A percentile compares a stretch with the other conserved stretches of the same genome.
Evolutionary conservation across 2,888 invertebrate species (phyloP).

Genomic region (Cheilosia vernalis): DNA sequence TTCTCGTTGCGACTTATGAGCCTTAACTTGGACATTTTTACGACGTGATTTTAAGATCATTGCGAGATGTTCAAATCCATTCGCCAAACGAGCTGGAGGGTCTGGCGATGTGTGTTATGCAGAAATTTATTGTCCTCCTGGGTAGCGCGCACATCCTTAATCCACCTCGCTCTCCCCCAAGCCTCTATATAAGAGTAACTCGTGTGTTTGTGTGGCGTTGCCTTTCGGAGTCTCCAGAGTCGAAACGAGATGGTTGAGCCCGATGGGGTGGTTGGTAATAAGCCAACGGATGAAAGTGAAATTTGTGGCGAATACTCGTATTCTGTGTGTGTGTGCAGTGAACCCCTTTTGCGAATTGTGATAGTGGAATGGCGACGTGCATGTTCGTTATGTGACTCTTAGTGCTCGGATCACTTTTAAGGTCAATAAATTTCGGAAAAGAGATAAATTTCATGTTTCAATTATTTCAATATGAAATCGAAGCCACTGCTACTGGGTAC

Average conservation of each 20-base stretch:
- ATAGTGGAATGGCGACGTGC: constrained; percentile 31
- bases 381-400: constrained; percentile 74
- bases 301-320: constrained; percentile 62
- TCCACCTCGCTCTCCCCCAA: constrained; percentile 49
- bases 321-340: constrained; percentile 13
- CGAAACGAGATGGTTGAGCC: neutral
- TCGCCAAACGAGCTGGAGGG: constrained; percentile 55
- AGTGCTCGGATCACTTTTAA: constrained; percentile 74
- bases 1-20: constrained; percentile 70
- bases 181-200: constrained; percentile 11
- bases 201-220: constrained; percentile 7
- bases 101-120: constrained; percentile 45
- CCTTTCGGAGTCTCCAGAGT: constrained; percentile 38
- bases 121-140: constrained; percentile 75
- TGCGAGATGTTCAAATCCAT: constrained; percentile 74
- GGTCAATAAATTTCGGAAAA: constrained; percentile 72
- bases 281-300: constrained; percentile 74
- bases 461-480: constrained; percentile 74
- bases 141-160: constrained; percentile 70
- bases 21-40: constrained; percentile 76
- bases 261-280: constrained; percentile 50
- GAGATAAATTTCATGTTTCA: constrained; percentile 75
- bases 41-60: constrained; percentile 77
- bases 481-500: neutral
- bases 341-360: constrained; percentile 56